phyloP scores from a whole-genome alignment of 2,797 vertebrate species.

The Kryptolebias ocellatus region DNA sequence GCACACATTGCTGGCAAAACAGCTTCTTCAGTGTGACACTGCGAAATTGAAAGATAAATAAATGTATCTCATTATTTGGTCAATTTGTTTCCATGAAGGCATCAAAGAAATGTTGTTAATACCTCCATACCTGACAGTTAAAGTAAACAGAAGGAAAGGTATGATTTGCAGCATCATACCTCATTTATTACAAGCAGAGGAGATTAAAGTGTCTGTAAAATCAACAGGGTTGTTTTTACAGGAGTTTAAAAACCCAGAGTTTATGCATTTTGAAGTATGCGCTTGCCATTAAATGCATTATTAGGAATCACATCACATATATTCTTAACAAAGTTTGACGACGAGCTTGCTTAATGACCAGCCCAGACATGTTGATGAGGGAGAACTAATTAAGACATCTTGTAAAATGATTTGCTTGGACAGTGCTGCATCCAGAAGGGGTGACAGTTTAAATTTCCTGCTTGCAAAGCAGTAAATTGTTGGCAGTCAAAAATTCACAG shows the following conservation, averaged over 20 bases:
- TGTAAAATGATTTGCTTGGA: constrained; percentile 13
- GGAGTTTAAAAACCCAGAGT: constrained; percentile 14
- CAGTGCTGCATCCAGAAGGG: constrained; percentile 3
- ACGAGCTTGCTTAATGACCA: constrained; percentile 25
- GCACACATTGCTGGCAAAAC: constrained; percentile 12
- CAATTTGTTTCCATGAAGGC: not conserved
- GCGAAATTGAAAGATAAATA: constrained; percentile 12
- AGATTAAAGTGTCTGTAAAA: constrained; percentile 9
- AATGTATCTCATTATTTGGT: constrained; percentile 1
- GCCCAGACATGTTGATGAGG: constrained; percentile 24
- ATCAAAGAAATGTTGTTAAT: not conserved
- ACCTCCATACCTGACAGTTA: not conserved
- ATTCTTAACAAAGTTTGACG: constrained; percentile 37
- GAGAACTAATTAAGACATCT: constrained; percentile 43
- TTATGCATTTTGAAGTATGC: constrained; percentile 10
- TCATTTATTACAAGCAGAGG: not conserved
- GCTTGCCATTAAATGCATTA: constrained; percentile 43
- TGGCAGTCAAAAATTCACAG: not conserved
- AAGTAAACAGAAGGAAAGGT: not conserved
- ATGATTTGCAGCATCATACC: not conserved
- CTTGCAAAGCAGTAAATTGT: constrained; percentile 13
- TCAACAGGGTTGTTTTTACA: constrained; percentile 19
- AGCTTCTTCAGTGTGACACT: constrained; percentile 5
- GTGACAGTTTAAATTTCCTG: constrained; percentile 19
- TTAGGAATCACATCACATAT: constrained; percentile 27